Evolutionary conservation across 2,113 vertebrate genomes (phyloP), one percentile per base, ranked within the genome.

Genomic region (Nymphicus hollandicus): DNA sequence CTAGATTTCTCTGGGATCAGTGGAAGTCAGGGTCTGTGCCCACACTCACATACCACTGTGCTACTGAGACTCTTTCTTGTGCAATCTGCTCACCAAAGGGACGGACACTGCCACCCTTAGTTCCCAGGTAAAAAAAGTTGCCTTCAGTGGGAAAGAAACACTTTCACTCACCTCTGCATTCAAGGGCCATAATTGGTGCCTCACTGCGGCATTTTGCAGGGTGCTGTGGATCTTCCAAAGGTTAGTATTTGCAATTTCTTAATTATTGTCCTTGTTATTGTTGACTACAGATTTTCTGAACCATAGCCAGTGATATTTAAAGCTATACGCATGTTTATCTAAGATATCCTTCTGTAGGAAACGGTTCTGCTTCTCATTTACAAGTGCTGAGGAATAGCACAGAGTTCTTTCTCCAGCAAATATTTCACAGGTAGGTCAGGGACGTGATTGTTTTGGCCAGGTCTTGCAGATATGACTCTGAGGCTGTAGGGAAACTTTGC

Each of bases 81-180:
- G 46, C 27, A 37, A 12, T 7, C 20, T 35, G 10, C 23, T 86
- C 18, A 33, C 7, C 28, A 23, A 20, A 49, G 3, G 43, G 46
- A n/a, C 39, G 64, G 49, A 29, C 0, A 1, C 10, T 47, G 41
- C 13, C 28, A 1, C 31, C 13, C 7, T 4, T 33, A 53, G 17
- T 73, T 69, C 23, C 28, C 25, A 53, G 35, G 29, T 41, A 84
- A 44, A 28, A 44, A 9, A 7, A 39, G 8, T 11, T 66, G 44
- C 22, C 66, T 71, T 46, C 9, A 28, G 12, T 7, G 18, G 9
- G 29, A 60, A 23, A 74, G 7, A 24, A 65, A 5, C 9, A 2
- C 8, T 43, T 74, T n/a, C 14, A 28, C 4, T 56, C 24, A 17
- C 18, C 11, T 16, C 14, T 13, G 33, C 9, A 16, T 37, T 69